Evolutionary conservation across 2,888 invertebrate species (phyloP).

Genomic region (Agonopterix alstromeriana): DNA sequence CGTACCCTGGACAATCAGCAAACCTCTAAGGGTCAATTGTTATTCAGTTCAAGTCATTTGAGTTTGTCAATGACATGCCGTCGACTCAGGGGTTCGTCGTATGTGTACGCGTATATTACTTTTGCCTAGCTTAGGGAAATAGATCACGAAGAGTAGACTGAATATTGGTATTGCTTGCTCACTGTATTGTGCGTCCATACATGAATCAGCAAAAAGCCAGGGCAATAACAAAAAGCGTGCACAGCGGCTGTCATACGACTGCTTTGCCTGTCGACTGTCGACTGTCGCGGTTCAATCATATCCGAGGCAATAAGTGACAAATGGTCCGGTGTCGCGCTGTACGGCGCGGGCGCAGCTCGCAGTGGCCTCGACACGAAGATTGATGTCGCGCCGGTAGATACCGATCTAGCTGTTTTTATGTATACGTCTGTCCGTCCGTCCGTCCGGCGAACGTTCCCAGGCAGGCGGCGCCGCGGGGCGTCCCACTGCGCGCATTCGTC

Average conservation of each 20-base stretch:
- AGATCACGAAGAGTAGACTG: too few relatives aligned
- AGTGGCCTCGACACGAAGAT: background rate
- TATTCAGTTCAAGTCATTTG: too few relatives aligned
- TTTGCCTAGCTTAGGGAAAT: too few relatives aligned
- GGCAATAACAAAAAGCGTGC: constrained; percentile 3
- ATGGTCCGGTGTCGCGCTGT: constrained; percentile 23
- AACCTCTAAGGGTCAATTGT: too few relatives aligned
- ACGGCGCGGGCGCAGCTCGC: constrained; percentile 14
- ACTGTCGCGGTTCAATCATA: constrained; percentile 28
- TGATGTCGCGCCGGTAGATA: constrained; percentile 33
- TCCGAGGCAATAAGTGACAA: constrained; percentile 30
- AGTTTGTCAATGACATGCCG: too few relatives aligned
- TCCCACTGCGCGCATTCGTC: constrained; percentile 32
- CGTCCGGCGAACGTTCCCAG: constrained; percentile 13
- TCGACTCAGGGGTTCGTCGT: too few relatives aligned
- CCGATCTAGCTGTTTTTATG: constrained; percentile 37
- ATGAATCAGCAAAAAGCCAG: constrained; percentile 20
- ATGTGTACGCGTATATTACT: too few relatives aligned
- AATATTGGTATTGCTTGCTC: too few relatives aligned
- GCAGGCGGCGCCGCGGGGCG: constrained; percentile 33
- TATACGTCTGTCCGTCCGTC: constrained; percentile 9
- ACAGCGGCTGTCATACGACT: constrained; percentile 12
- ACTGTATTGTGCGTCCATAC: too few relatives aligned
- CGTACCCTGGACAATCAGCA: too few relatives aligned
- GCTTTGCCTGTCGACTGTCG: constrained; percentile 3